A percentile compares a stretch with the other conserved stretches of the same genome.
These are phyloP conservation scores for Drosophila sproati DNA, from an alignment of 1,140 invertebrate species.

Conservation along the genomic window DNA sequence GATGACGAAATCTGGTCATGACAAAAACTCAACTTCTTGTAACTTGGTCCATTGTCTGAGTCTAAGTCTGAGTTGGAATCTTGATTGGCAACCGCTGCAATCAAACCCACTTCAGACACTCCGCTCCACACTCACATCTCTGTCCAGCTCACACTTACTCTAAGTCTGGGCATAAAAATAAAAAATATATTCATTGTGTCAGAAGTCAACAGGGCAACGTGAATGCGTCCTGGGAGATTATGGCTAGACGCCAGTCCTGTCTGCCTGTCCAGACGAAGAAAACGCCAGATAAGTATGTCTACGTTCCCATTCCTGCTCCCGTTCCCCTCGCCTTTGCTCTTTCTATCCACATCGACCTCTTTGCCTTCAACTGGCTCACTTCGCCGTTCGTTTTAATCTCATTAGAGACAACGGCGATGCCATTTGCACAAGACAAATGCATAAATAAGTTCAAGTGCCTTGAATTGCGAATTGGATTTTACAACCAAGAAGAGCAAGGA, in stretches of 20 bases:
- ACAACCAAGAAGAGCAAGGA: slow-evolving; percentile 5
- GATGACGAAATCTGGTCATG: slow-evolving; percentile 27
- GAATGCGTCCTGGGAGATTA: slow-evolving; percentile 67
- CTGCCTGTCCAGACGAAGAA: slow-evolving; percentile 44
- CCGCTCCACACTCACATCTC: not conserved
- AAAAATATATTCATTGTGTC: slow-evolving; percentile 47
- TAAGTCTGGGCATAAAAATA: not conserved
- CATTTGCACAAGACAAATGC: slow-evolving; percentile 78
- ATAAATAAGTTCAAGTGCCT: slow-evolving; percentile 77
- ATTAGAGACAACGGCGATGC: slow-evolving; percentile 56
- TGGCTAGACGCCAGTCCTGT: slow-evolving; percentile 50
- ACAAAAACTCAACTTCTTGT: slow-evolving; percentile 54
- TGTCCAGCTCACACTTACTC: slow-evolving; percentile 1
- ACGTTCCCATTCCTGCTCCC: not conserved
- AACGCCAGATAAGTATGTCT: slow-evolving; percentile 36
- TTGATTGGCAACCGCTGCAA: slow-evolving; percentile 55
- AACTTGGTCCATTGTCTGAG: slow-evolving; percentile 61
- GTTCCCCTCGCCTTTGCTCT: not conserved
- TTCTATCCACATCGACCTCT: not conserved
- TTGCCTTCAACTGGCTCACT: not conserved
- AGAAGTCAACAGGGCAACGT: slow-evolving; percentile 38
- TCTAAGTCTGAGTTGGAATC: slow-evolving; percentile 40
- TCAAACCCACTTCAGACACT: slow-evolving; percentile 21
- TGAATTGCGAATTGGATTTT: slow-evolving; percentile 74
- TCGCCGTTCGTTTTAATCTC: slow-evolving; percentile 40